Conservation (phyloP, 30 jellyfish, hydroid and myxozoan genomes). For the Morbakka virulenta region DNA sequence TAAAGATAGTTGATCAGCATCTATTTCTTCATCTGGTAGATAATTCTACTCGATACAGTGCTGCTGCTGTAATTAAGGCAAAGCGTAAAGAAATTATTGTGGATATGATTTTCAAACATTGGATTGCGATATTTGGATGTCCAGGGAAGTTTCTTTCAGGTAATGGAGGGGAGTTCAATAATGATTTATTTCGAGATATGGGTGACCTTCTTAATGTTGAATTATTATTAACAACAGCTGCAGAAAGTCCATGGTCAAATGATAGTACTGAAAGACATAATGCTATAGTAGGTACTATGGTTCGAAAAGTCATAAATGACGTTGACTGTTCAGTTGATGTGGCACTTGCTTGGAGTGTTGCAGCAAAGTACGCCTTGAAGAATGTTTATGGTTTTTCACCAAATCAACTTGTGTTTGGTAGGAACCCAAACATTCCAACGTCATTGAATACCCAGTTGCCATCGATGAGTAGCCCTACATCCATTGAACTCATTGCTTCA, state of each 20-base stretch:
- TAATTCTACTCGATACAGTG: constrained; percentile 26
- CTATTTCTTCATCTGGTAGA: constrained; percentile 9
- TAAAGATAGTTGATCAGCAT: too few relatives aligned
- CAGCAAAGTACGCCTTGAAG: constrained; percentile 12
- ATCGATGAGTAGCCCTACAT: background rate
- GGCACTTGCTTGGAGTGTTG: constrained; percentile 16
- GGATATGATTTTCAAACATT: background rate
- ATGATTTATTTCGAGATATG: background rate
- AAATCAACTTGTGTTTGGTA: constrained; percentile 30
- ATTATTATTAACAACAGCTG: constrained; percentile 16
- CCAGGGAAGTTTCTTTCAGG: constrained; percentile 10
- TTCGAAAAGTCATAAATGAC: background rate
- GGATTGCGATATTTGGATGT: constrained; percentile 18
- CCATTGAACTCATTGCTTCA: background rate
- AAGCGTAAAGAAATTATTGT: constrained; percentile 18
- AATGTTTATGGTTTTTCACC: constrained; percentile 29
- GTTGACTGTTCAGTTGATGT: background rate
- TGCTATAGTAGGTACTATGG: constrained; percentile 4
- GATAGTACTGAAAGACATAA: constrained; percentile 33
- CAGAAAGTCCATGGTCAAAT: constrained; percentile 51
- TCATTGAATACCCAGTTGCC: constrained; percentile 14
- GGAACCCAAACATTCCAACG: constrained; percentile 29
- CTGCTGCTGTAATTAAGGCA: constrained; percentile 1
- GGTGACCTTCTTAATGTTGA: constrained; percentile 1
- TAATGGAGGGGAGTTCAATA: constrained; percentile 53